Evolutionary conservation across 2,797 vertebrate genomes (phyloP).

Genomic region (Sebastes reedi): DNA sequence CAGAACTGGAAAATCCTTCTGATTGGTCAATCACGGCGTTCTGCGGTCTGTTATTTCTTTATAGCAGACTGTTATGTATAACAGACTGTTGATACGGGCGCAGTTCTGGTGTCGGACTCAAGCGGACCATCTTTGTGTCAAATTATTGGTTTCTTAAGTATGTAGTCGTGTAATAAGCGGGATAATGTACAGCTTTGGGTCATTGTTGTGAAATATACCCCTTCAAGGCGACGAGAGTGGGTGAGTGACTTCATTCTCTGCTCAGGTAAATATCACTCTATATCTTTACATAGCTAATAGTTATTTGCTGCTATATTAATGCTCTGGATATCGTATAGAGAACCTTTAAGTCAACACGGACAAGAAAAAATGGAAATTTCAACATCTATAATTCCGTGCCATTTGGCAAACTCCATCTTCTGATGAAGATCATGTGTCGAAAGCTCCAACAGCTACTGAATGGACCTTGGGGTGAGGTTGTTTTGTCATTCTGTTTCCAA

Average conservation of each 20-base stretch:
- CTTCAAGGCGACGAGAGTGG: no score
- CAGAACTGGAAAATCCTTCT: no score
- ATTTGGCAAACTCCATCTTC: neutral
- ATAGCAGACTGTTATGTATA: no score
- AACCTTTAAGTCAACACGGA: rapidly evolving
- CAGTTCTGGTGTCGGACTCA: no score
- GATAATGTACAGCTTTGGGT: no score
- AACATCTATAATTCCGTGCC: neutral
- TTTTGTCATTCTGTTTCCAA: neutral
- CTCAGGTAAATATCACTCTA: neutral
- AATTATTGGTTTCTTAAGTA: no score
- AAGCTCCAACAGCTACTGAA: neutral
- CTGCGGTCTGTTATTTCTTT: no score
- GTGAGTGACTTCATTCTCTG: neutral
- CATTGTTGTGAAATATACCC: no score
- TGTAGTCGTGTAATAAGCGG: no score
- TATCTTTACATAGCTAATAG: neutral
- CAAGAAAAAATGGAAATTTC: neutral
- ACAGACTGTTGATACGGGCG: no score
- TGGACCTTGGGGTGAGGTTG: neutral
- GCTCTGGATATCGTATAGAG: neutral
- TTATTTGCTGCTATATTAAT: neutral
- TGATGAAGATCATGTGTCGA: neutral
- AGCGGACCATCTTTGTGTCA: no score
- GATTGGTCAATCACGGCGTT: no score